Conservation (phyloP, 2,113 vertebrate genomes). For the Ptilonorhynchus violaceus region DNA sequence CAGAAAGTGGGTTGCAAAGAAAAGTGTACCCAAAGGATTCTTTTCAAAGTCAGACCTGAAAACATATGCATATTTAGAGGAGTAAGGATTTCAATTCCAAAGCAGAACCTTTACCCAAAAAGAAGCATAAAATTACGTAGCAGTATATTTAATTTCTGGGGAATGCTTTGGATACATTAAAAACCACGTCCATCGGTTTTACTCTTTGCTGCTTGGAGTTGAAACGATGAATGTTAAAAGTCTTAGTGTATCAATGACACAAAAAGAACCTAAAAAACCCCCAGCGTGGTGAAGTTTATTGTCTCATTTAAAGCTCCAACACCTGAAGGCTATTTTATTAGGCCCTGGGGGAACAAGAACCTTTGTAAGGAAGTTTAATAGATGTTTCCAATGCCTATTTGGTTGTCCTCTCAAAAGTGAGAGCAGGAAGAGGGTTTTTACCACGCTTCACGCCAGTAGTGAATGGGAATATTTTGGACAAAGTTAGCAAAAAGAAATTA, state of each 20-base stretch:
- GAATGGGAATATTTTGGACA: not conserved
- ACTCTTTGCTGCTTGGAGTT: not conserved
- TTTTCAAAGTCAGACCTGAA: not conserved
- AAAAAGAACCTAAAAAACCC: not conserved
- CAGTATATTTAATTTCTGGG: not conserved
- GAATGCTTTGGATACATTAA: not conserved
- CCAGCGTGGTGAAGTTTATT: not conserved
- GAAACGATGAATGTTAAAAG: not conserved
- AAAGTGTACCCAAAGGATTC: not conserved
- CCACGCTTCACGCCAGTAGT: rapidly evolving
- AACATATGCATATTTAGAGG: not conserved
- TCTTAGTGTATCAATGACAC: not conserved
- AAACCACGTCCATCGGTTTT: not conserved
- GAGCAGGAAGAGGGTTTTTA: not conserved
- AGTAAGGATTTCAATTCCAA: not conserved
- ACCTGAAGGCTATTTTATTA: not conserved
- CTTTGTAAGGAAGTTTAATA: not conserved
- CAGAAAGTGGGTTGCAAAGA: not conserved
- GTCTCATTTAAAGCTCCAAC: not conserved
- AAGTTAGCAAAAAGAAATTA: not conserved
- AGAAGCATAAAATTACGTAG: not conserved
- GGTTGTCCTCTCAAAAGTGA: not conserved
- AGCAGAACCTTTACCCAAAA: not conserved
- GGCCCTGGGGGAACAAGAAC: not conserved
- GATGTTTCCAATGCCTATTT: not conserved